Evolutionary conservation across 2,113 vertebrate genomes (phyloP), one percentile per base, ranked within the genome.

Genomic region (Anhinga rufa): DNA sequence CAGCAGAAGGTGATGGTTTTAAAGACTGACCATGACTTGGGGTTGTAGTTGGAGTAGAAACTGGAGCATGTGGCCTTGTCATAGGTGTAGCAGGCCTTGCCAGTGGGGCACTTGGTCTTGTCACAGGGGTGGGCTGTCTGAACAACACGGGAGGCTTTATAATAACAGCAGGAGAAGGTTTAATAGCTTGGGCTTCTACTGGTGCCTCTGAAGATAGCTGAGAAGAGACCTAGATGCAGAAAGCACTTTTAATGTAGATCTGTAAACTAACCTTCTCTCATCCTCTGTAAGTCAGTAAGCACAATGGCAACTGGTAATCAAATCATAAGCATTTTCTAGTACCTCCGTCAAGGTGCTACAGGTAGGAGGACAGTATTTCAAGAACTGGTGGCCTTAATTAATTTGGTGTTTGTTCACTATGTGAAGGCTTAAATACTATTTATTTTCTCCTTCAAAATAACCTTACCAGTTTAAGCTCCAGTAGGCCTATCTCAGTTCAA

Each of bases 111-210:
- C 97, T 94, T 84, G 97, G 93, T 90, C 98, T 98, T 82, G 97
- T 94, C 97, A 97, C 96, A 96, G 98, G 97, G 95, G 97, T 96
- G 71, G 98, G 95, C 91, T 98, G 98, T 97, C 98, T 98, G 95
- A 98, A 98, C 95, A 98, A 95, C 68, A 98, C 94, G 46, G 98
- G 98, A 96, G 98, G 98, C 97, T 98, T 97, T 95, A 98, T 84
- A 97, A 98, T 95, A 97, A 98, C 88, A 98, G 95, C 96, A 97
- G 93, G 90, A 98, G 97, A 96, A 86, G 92, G 75, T 93, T 96
- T 95, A 97, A 95, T 93, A 86, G 88, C 88, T 52, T 97, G 97
- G 80, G 93, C 95, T 94, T 97, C 96, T 91, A 97, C 18, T 92
- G 97, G 48, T 89, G 92, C 74, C 74, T 95, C 97, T 96, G 94